Percentiles rank a stretch among this genome's conserved stretches.
phyloP scores from a whole-genome alignment of 2,888 invertebrate genomes.

The Byasa hedistus region DNA sequence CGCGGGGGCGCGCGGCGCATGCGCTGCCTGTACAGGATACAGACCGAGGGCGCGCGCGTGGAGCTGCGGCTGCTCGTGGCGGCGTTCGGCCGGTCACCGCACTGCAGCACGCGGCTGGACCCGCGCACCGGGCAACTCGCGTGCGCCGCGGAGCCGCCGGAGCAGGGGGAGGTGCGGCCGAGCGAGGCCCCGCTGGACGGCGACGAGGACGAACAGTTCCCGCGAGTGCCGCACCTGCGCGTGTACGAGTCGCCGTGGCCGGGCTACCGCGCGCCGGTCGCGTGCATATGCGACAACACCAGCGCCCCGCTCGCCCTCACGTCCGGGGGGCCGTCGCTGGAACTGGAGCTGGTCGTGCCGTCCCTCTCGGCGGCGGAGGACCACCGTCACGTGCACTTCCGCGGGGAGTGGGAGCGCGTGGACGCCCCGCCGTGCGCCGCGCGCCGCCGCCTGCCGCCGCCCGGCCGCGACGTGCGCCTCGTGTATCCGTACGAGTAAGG shows the following conservation, averaged over 20 bases:
- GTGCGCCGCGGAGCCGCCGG: conserved; percentile 51
- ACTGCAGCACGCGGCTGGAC: conserved; percentile 85
- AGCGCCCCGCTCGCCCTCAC: conserved; percentile 54
- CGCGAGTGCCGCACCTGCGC: conserved; percentile 76
- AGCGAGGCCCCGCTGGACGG: conserved; percentile 43
- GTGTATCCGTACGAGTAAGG: conserved; percentile 59
- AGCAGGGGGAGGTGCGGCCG: conserved; percentile 36
- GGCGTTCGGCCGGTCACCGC: conserved; percentile 82
- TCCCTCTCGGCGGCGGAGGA: conserved; percentile 88
- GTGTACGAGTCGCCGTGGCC: conserved; percentile 87
- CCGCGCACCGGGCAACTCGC: conserved; percentile 83
- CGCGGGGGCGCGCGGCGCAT: conserved; percentile 88
- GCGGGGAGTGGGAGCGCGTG: conserved; percentile 77
- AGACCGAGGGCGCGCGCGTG: conserved; percentile 83
- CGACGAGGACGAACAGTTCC: conserved; percentile 59
- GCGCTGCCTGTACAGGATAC: conserved; percentile 88
- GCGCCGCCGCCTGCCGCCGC: conserved; percentile 49
- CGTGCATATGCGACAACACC: conserved; percentile 89
- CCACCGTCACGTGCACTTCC: conserved; percentile 89
- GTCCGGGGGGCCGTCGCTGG: conserved; percentile 77
- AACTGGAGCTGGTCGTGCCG: conserved; percentile 87
- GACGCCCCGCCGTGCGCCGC: conserved; percentile 36
- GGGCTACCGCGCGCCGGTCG: conserved; percentile 84
- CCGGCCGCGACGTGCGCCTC: conserved; percentile 58
- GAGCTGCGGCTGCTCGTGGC: conserved; percentile 84